Base-by-base conservation (phyloP, 1,140 invertebrate genomes). In the Plectrocnemia conspersa region DNA sequence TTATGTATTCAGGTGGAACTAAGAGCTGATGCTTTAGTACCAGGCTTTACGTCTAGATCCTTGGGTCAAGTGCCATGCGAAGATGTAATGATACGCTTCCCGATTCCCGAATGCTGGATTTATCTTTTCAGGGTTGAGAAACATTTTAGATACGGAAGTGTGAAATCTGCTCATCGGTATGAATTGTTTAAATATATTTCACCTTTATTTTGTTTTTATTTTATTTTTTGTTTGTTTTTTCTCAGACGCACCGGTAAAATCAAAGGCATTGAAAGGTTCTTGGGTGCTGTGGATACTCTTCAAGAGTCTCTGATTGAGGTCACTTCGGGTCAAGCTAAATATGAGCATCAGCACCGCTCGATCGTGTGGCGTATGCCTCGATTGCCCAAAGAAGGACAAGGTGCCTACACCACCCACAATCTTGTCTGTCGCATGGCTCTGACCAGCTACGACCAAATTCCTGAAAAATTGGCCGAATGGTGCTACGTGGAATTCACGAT, bases 81-180 rank as follows among this genome's bases (percentile, higher is more conserved):
- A 75, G 95, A 99, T 74, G 95, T 99, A 33, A 87, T 91, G 66
- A 88, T 99, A 29, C 80, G 93, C 48, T 97, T 99, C 70, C 95
- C 96, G 3, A 93, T 99, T 59, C 97, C 97, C 19, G 97, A 99
- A 75, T 91, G 89, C 65, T 99, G 97, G 97, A 94, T 99, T 64
- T 99, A 99, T 72, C 78, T 98, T 64, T 99, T 99, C 74, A 81
- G 97, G 56, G 93, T 97, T 15, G 97, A 99, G 71, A 97, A 98
- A 66, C 91, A 97, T 71, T 98, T 98, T 76, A 82, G 95, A 65
- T 98, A 98, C 71, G 97, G 97, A n/a, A 97, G 95, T 3, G 90
- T 98, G 0, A 98, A 99, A 74, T 95, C 95, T 0, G 90, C 94
- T 15, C 91, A 94, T 64, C 79, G 94, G 71, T 73, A 59, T 25